Percentiles rank a stretch among this genome's conserved stretches.
Conservation (phyloP, 2,797 vertebrate genomes). For the Periophthalmus magnuspinnatus region DNA sequence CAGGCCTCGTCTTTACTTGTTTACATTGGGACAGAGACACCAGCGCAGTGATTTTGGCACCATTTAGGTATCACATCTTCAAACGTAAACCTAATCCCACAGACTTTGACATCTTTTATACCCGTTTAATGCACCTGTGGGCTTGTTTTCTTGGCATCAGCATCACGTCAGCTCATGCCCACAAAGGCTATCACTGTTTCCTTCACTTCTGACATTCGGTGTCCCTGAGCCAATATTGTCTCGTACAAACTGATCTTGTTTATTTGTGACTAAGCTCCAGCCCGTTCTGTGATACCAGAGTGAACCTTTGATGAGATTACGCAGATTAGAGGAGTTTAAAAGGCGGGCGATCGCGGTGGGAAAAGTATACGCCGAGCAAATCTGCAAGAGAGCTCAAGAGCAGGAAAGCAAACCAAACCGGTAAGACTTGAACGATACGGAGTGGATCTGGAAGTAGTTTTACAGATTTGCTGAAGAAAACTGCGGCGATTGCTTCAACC, state of each 20-base stretch:
- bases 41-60: too few relatives aligned
- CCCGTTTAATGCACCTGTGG: background rate
- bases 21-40: too few relatives aligned
- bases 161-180: background rate
- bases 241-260: conserved; percentile 16
- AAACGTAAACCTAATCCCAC: background rate
- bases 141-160: background rate
- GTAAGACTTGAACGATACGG: conserved; percentile 17
- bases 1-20: too few relatives aligned
- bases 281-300: background rate
- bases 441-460: too few relatives aligned
- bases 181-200: background rate
- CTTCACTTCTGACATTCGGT: background rate
- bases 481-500: background rate
- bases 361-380: conserved; percentile 15
- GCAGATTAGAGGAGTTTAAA: conserved; percentile 45
- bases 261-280: conserved; percentile 48
- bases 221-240: conserved; percentile 26
- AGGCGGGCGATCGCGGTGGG: conserved; percentile 3
- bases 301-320: conserved; percentile 55
- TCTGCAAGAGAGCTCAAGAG: conserved; percentile 19
- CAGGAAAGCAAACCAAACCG: conserved; percentile 26
- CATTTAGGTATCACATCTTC: background rate
- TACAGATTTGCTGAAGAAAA: background rate
- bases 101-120: background rate